phyloP scores from a whole-genome alignment of 2,797 vertebrate genomes.

The Pempheris klunzingeri region DNA sequence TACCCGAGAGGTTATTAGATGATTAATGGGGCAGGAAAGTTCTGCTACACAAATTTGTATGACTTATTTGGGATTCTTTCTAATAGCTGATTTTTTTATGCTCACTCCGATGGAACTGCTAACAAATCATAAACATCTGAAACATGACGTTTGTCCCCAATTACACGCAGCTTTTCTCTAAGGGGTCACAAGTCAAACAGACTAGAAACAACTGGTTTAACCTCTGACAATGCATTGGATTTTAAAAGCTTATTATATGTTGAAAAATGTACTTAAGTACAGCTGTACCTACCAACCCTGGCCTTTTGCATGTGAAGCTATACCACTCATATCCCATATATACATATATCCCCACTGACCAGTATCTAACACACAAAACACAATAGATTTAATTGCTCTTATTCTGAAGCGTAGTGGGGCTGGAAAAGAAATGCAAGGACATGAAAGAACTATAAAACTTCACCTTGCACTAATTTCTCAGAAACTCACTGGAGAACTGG shows the following conservation, averaged over 20 bases:
- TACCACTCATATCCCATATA: too few species aligned
- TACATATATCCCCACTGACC: background rate
- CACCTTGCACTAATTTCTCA: background rate
- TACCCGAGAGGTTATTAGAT: background rate
- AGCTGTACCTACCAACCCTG: too few species aligned
- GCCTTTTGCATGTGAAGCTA: too few species aligned
- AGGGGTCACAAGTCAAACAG: background rate
- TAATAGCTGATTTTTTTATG: background rate
- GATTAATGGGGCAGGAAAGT: background rate
- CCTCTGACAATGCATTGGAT: background rate
- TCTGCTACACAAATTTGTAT: background rate
- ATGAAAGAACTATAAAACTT: background rate
- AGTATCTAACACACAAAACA: too few species aligned
- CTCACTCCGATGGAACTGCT: slow-evolving; percentile 11
- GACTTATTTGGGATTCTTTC: background rate
- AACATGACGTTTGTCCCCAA: background rate
- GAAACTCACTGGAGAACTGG: background rate
- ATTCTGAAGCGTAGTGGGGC: background rate
- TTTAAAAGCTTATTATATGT: background rate
- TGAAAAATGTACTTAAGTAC: too few species aligned
- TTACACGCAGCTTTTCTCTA: background rate
- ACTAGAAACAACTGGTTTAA: background rate
- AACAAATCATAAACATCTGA: slow-evolving; percentile 2
- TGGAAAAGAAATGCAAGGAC: background rate
- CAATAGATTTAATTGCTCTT: too few species aligned